Conservation (phyloP, 2,113 vertebrate genomes). For the Scytalopus superciliaris region DNA sequence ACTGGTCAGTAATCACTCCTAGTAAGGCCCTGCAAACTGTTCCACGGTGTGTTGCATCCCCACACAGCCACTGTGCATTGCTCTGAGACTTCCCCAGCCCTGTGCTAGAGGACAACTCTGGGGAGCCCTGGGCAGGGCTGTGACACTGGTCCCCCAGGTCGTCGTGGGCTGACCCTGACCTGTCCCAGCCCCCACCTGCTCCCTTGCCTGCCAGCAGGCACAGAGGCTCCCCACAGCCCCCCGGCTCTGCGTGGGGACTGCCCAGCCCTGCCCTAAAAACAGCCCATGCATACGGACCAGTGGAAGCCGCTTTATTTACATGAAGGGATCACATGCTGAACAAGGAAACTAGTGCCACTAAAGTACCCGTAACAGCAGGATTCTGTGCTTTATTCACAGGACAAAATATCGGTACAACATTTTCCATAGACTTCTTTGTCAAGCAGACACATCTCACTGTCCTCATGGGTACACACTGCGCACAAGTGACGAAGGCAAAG, state of each 20-base stretch:
- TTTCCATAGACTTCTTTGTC: slow-evolving; percentile 28
- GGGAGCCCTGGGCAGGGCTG: neutral
- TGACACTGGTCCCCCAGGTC: accelerated
- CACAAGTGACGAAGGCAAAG: neutral
- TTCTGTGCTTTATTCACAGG: slow-evolving; percentile 80
- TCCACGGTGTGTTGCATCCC: accelerated
- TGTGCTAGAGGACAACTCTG: accelerated
- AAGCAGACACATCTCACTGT: slow-evolving; percentile 33
- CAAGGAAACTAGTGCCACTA: slow-evolving; percentile 53
- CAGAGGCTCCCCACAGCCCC: neutral
- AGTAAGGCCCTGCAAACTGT: neutral
- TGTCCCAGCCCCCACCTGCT: accelerated
- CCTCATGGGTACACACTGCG: neutral
- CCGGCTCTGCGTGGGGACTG: neutral
- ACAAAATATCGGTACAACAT: slow-evolving; percentile 43
- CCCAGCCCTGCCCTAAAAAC: neutral
- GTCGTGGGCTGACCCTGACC: accelerated
- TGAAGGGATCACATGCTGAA: slow-evolving; percentile 63
- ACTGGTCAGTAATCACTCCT: neutral
- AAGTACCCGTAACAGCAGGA: slow-evolving; percentile 80
- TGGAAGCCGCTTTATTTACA: slow-evolving; percentile 72
- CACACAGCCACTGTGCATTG: accelerated
- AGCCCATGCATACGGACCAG: slow-evolving; percentile 11
- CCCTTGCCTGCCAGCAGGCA: accelerated
- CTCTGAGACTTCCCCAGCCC: neutral